Evolutionary conservation across 2,888 invertebrate genomes (phyloP).

Genomic region (Subacronicta megacephala): DNA sequence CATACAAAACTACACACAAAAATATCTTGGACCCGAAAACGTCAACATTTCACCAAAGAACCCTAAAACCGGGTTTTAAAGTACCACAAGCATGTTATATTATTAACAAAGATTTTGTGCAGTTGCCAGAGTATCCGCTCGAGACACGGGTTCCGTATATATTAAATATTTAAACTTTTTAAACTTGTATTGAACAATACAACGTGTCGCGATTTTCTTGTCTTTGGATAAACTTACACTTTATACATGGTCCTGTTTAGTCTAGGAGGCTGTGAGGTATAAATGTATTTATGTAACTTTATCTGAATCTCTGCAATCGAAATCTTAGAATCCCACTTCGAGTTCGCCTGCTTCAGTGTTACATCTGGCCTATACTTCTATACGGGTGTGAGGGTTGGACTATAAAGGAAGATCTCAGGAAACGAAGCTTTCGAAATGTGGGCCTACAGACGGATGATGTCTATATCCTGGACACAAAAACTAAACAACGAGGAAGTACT

Average conservation of each 20-base stretch:
- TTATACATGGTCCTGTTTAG: neutral
- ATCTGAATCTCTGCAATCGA: no score
- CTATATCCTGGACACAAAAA: no score
- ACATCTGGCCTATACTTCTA: no score
- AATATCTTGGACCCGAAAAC: conserved; percentile 6
- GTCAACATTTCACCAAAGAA: conserved; percentile 15
- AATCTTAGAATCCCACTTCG: no score
- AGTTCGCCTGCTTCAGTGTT: no score
- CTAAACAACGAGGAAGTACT: no score
- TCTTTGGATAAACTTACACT: conserved; percentile 8
- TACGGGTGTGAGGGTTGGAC: no score
- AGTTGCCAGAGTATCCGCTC: conserved; percentile 10
- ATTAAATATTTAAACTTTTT: conserved; percentile 55
- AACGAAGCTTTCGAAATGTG: no score
- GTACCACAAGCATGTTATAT: conserved; percentile 25
- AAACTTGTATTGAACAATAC: conserved; percentile 44
- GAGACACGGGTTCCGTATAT: conserved; percentile 43
- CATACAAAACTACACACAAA: neutral
- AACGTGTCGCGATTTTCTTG: conserved; percentile 2
- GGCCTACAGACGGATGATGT: no score
- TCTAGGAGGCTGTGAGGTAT: no score
- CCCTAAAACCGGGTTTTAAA: conserved; percentile 36
- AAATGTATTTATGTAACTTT: no score
- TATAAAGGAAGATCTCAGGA: no score
- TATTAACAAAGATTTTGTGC: conserved; percentile 37